These are phyloP conservation scores for Prinia subflava DNA, from an alignment of 2,113 vertebrate species.

Conservation along the genomic window DNA sequence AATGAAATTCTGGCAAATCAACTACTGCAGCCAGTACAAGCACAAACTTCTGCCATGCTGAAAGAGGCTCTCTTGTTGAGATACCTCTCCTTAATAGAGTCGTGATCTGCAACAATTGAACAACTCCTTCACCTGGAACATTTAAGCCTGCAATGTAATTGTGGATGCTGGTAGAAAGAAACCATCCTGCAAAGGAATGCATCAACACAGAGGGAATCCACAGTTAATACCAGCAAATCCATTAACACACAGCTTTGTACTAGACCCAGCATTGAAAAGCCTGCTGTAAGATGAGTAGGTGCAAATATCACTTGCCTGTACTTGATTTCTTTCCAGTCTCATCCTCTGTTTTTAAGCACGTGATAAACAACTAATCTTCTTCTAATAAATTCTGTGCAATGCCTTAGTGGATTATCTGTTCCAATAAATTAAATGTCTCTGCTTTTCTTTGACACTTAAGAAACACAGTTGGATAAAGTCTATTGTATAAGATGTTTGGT, in stretches of 20 bases:
- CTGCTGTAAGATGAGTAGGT: background rate
- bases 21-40: slow-evolving; percentile 24
- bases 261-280: background rate
- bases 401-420: background rate
- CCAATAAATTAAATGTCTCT: background rate
- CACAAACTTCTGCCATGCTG: background rate
- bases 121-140: background rate
- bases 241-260: background rate
- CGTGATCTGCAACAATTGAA: background rate
- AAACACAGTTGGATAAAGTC: background rate
- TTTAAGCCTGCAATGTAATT: background rate
- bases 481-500: background rate
- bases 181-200: background rate
- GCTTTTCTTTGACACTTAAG: background rate
- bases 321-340: background rate
- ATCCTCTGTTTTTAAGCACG: background rate
- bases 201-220: background rate
- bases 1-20: slow-evolving; percentile 42
- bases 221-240: background rate
- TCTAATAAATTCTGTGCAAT: background rate
- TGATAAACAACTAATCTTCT: background rate
- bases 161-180: background rate
- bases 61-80: background rate
- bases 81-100: background rate
- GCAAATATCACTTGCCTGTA: background rate